These are phyloP conservation scores for Acleris laterana DNA, from an alignment of 2,888 invertebrate genomes.

Conservation along the genomic window DNA sequence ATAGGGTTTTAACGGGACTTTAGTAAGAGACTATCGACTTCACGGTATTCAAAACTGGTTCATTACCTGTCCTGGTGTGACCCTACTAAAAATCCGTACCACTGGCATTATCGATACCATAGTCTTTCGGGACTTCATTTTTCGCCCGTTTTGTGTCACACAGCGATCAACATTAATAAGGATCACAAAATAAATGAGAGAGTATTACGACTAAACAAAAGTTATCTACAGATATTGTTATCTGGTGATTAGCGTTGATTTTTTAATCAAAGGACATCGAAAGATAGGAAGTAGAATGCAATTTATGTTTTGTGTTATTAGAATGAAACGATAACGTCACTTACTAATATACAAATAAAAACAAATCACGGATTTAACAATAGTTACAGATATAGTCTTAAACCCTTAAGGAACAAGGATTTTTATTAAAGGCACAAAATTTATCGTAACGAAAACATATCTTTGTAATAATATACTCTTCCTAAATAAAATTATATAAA, in stretches of 20 bases:
- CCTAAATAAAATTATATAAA: too few species aligned
- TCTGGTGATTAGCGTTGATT: constrained; percentile 23
- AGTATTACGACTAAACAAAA: constrained; percentile 14
- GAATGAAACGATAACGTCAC: background rate
- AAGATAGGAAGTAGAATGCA: constrained; percentile 18
- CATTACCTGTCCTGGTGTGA: constrained; percentile 68
- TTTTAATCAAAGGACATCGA: constrained; percentile 11
- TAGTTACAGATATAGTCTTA: too few species aligned
- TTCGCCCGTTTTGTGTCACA: constrained; percentile 43
- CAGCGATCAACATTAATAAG: constrained; percentile 11
- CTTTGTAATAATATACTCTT: too few species aligned
- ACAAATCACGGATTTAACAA: too few species aligned
- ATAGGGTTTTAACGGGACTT: too few species aligned
- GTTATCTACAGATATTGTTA: constrained; percentile 15
- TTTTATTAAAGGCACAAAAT: too few species aligned
- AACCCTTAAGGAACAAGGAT: too few species aligned
- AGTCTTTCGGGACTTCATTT: constrained; percentile 48
- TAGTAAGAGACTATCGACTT: too few species aligned
- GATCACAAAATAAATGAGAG: constrained; percentile 2
- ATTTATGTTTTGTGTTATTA: background rate
- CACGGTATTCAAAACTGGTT: too few species aligned
- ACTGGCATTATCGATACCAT: constrained; percentile 65
- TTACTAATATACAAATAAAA: too few species aligned
- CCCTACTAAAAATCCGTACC: constrained; percentile 69
- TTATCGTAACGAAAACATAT: too few species aligned